Base-by-base conservation (phyloP, 2,797 vertebrate species). In the Coilia nasus region DNA sequence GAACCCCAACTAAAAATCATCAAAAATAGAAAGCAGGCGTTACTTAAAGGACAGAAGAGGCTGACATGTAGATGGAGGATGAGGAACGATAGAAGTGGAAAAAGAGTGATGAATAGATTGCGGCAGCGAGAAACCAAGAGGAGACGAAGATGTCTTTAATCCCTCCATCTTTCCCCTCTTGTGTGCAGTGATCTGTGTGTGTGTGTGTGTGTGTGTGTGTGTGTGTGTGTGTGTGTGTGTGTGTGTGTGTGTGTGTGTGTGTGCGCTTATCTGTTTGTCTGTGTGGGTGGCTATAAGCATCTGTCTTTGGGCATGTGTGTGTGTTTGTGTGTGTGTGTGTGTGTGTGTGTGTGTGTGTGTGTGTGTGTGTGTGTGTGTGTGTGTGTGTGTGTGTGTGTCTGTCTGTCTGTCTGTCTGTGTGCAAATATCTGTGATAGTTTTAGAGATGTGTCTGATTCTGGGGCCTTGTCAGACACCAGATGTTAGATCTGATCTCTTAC, bases 151-250 rank as follows among this genome's bases (percentile, higher is more conserved):
- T 3, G 46, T 47, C 4, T 47, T 47, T 47, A 47, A 47, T 47
- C 57, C 17, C 57, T 17, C 5, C 19, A 19, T 21, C 57, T n/a
- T 17, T 59, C 23, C n/a, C 25, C n/a, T 64, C n/a, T n/a, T 31
- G 60, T 19, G 25, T 71, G n/a, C 4, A 50, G 3, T 83, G 83
- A n/a, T 50, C 41, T 64, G 59, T 71, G 60, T 62, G 25, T 60
- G 82, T n/a, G 82, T 82, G 23, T 9, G 50, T 54, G 44, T 44
- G 83, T 50, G 60, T 15, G 25, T 71, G 25, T 31, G 25, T 31
- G 25, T 71, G 64, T 71, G 64, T 71, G 25, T 71, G 64, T 71
- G 64, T 71, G 25, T 71, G 64, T 71, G 25, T 71, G 64, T 71
- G 11, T 71, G 64, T 17, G 15, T 57, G 1, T 57, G 15, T 57